Conservation (phyloP, 2,797 vertebrate genomes). For the Anguilla obscura region DNA sequence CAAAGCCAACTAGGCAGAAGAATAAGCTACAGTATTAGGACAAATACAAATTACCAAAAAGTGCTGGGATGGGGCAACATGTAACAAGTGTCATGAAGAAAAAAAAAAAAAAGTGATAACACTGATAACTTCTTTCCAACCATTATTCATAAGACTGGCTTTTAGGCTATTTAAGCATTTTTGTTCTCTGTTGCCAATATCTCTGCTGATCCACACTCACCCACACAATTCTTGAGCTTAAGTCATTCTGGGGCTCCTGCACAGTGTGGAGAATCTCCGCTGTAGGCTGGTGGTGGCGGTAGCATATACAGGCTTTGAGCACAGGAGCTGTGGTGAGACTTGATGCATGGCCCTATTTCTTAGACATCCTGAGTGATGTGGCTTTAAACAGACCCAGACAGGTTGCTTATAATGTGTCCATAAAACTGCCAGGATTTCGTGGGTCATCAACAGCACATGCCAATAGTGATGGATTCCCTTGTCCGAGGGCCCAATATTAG, state of each 20-base stretch:
- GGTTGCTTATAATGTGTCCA: conserved; percentile 67
- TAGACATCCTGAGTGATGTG: conserved; percentile 65
- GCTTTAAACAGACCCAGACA: conserved; percentile 66
- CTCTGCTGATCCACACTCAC: conserved; percentile 2
- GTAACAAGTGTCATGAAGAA: too few species aligned
- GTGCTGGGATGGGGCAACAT: too few species aligned
- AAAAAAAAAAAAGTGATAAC: too few species aligned
- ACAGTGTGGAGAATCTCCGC: not conserved
- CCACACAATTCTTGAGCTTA: not conserved
- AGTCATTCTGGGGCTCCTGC: not conserved
- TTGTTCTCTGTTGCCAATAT: not conserved
- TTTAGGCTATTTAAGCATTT: not conserved
- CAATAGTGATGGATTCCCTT: conserved; percentile 67
- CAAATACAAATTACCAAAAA: too few species aligned
- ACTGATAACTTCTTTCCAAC: too few species aligned
- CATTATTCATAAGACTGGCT: not conserved
- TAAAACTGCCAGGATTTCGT: conserved; percentile 65
- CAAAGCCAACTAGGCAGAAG: too few species aligned
- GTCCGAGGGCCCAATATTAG: conserved; percentile 55
- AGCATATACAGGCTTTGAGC: conserved; percentile 26
- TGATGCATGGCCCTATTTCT: conserved; percentile 51
- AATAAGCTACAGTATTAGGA: too few species aligned
- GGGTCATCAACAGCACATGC: conserved; percentile 60
- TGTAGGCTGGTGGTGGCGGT: not conserved
- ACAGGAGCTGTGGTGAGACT: conserved; percentile 42